Evolutionary conservation across 2,113 vertebrate species (phyloP).

Genomic region (Thunnus maccoyii): DNA sequence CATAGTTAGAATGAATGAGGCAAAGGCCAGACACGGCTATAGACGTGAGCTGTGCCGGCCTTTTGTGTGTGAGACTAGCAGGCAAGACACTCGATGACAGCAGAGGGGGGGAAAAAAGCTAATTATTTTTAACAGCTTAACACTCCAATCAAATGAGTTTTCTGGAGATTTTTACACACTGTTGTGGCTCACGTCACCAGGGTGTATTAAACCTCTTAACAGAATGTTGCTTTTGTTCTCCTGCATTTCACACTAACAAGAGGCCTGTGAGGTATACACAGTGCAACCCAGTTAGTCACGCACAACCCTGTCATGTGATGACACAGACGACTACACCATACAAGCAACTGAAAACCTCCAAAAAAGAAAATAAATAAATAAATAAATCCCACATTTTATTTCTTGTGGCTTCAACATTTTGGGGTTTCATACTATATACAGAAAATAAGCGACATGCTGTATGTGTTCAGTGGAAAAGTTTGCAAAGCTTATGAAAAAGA

Average conservation of each 20-base stretch:
- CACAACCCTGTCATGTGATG: slow-evolving; percentile 47
- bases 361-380: not conserved
- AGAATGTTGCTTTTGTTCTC: slow-evolving; percentile 90
- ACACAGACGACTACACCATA: slow-evolving; percentile 18
- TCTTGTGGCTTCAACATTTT: slow-evolving; percentile 23
- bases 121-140: slow-evolving; percentile 93
- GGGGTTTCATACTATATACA: not conserved
- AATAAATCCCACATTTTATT: not conserved
- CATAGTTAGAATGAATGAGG: slow-evolving; percentile 52
- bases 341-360: not conserved
- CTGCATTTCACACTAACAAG: slow-evolving; percentile 77
- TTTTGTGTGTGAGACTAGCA: slow-evolving; percentile 50
- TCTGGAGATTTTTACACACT: slow-evolving; percentile 84
- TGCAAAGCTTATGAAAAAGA: slow-evolving; percentile 40
- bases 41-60: slow-evolving; percentile 44
- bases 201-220: slow-evolving; percentile 73
- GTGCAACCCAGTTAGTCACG: slow-evolving; percentile 22
- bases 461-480: slow-evolving; percentile 41
- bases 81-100: slow-evolving; percentile 61
- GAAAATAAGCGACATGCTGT: slow-evolving; percentile 7
- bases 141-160: slow-evolving; percentile 88
- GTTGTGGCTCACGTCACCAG: slow-evolving; percentile 84
- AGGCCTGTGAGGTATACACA: slow-evolving; percentile 57
- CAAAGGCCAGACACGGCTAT: slow-evolving; percentile 55
- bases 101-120: slow-evolving; percentile 74